Conservation (phyloP, 30 jellyfish, hydroid and myxozoan genomes). For the Sanderia malayensis region DNA sequence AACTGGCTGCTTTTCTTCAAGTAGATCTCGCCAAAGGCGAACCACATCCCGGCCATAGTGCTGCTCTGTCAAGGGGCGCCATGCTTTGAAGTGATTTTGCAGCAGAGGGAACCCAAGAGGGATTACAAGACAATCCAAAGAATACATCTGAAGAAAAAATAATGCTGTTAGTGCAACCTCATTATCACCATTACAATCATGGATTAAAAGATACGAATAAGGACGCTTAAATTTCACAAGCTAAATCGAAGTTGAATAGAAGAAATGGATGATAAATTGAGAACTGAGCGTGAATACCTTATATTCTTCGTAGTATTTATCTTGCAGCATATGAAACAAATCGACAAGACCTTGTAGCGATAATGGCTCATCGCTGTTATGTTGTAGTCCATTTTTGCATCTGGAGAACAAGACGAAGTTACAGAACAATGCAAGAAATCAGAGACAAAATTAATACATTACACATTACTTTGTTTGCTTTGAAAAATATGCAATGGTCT, state of each 20-base stretch:
- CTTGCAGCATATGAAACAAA: constrained; percentile 88
- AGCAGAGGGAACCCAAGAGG: constrained; percentile 97
- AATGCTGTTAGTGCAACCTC: no score
- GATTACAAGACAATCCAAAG: constrained; percentile 79
- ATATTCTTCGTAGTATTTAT: constrained; percentile 85
- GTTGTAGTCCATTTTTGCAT: constrained; percentile 82
- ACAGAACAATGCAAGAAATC: not conserved
- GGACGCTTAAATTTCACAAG: no score
- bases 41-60: constrained; percentile 91
- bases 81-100: constrained; percentile 70
- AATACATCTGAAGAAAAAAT: constrained; percentile 69
- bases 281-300: no score
- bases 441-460: not conserved
- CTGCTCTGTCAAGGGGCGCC: constrained; percentile 90
- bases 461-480: no score
- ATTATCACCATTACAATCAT: not conserved
- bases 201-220: no score
- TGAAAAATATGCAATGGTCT: no score
- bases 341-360: constrained; percentile 88
- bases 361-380: constrained; percentile 76
- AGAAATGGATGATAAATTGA: no score
- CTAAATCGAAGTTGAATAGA: no score
- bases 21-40: constrained; percentile 81
- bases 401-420: no score
- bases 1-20: constrained; percentile 67